phyloP scores from a whole-genome alignment of 2,888 invertebrate species.

The Parnassius orleans region DNA sequence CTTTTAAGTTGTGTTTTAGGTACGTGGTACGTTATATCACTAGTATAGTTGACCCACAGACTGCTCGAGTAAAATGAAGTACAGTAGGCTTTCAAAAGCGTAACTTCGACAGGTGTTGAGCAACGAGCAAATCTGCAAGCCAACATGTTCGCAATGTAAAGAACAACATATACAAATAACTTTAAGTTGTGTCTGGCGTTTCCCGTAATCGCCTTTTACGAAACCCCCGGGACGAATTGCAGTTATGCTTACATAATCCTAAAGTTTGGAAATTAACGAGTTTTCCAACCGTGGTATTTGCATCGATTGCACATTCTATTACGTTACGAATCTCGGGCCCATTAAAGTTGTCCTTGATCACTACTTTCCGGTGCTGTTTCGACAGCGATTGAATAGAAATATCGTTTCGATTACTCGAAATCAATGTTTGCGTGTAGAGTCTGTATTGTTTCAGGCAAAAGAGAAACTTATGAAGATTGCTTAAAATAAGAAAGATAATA shows the following conservation, averaged over 20 bases:
- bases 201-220: background rate
- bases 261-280: constrained; percentile 19
- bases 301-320: constrained; percentile 27
- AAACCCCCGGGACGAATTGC: background rate
- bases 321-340: constrained; percentile 28
- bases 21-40: no score
- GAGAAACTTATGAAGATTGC: background rate
- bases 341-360: constrained; percentile 41
- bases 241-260: constrained; percentile 6
- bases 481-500: background rate
- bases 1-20: no score
- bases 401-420: constrained; percentile 21
- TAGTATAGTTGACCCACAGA: no score
- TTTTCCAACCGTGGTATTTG: constrained; percentile 17
- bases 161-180: no score
- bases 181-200: no score
- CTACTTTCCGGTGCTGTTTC: constrained; percentile 37
- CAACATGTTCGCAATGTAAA: no score
- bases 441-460: background rate
- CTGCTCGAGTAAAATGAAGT: no score
- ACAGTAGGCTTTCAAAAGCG: no score
- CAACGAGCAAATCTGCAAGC: no score
- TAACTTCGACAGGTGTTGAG: no score
- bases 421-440: constrained; percentile 4
- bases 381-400: constrained; percentile 25